Evolutionary conservation across 2,113 vertebrate species (phyloP), one percentile per base, ranked within the genome.

Genomic region (Cranoglanis bouderius): DNA sequence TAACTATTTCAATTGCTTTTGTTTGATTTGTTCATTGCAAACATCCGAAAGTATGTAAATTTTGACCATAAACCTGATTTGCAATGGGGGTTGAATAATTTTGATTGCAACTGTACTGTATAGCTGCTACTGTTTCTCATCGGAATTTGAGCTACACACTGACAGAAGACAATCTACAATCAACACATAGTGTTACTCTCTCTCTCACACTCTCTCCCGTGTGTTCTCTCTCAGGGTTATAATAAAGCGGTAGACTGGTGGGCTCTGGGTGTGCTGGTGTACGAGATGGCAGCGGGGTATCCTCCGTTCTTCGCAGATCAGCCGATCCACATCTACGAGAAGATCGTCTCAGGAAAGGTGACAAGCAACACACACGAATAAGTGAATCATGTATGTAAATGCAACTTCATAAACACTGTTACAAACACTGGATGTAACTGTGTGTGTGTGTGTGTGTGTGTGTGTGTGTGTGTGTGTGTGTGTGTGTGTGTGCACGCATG

Each of bases 231-330:
- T 7, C 82, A 97, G 97, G 97, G 97, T 32, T 98, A 98, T 90
- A 98, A 98, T 94, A 98, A 98, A 90, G 97, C 97, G 0, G 97
- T 98, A 90, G 97, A 98, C 94, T 98, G 97, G 97, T 98, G 97
- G 97, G 97, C 97, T 3, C 93, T 98, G 65, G 97, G 97, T 0
- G 97, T 98, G 40, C 95, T 98, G n/a, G 96, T 98, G 92, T 98
- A 98, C 3, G 97, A 98, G 94, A 98, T 98, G 97, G 97, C 96
- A 0, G 97, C 97, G 0, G 97, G 97, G 35, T 98, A 98, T 91
- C 97, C 97, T 0, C 97, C 97, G 9, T 98, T 98, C 92, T 98
- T 98, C 86, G 97, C 97, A 0, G 97, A 98, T 93, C 97, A 98
- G 95, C 97, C 97, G 84, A 98, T 98, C 93, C 97, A 98, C 94